These are phyloP conservation scores for Sebastes hubbsi DNA, from an alignment of 2,797 vertebrate species.

Conservation along the genomic window DNA sequence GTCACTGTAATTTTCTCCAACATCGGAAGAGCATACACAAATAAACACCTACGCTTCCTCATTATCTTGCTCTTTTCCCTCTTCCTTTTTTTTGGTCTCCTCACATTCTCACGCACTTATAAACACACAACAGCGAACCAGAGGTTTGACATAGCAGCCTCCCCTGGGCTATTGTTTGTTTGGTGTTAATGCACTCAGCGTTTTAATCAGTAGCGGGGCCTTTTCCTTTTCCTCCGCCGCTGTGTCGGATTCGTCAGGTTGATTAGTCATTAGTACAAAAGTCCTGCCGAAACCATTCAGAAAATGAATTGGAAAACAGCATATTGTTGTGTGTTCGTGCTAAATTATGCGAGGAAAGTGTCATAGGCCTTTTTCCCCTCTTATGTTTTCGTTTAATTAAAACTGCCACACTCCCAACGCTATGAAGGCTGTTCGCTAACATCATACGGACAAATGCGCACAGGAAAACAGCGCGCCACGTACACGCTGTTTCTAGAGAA, in stretches of 20 bases:
- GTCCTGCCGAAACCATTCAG: slow-evolving; percentile 53
- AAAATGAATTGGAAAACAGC: slow-evolving; percentile 50
- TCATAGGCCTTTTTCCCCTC: slow-evolving; percentile 24
- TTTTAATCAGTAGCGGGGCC: slow-evolving; percentile 71
- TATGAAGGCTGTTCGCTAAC: slow-evolving; percentile 2
- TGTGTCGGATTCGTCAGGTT: slow-evolving; percentile 57
- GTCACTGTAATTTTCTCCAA: slow-evolving; percentile 68
- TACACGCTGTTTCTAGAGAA: not conserved
- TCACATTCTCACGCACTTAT: not conserved
- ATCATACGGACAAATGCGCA: not conserved
- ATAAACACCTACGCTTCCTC: slow-evolving; percentile 38
- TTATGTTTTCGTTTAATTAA: slow-evolving; percentile 67
- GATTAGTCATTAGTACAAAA: slow-evolving; percentile 68
- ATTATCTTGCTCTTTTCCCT: slow-evolving; percentile 6
- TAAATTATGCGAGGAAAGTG: slow-evolving; percentile 52
- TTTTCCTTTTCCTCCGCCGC: slow-evolving; percentile 48
- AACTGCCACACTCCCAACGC: slow-evolving; percentile 11
- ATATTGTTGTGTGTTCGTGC: slow-evolving; percentile 35
- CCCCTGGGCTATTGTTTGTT: slow-evolving; percentile 63
- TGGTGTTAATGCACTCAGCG: slow-evolving; percentile 61
- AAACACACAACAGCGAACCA: slow-evolving; percentile 1
- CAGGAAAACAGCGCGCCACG: not conserved
- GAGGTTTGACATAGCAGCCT: slow-evolving; percentile 27
- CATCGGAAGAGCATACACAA: slow-evolving; percentile 38
- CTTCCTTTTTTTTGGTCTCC: not conserved